These are phyloP conservation scores for Sarotherodon lohbergeri DNA, from an alignment of 2,113 vertebrate species.

Conservation along the genomic window DNA sequence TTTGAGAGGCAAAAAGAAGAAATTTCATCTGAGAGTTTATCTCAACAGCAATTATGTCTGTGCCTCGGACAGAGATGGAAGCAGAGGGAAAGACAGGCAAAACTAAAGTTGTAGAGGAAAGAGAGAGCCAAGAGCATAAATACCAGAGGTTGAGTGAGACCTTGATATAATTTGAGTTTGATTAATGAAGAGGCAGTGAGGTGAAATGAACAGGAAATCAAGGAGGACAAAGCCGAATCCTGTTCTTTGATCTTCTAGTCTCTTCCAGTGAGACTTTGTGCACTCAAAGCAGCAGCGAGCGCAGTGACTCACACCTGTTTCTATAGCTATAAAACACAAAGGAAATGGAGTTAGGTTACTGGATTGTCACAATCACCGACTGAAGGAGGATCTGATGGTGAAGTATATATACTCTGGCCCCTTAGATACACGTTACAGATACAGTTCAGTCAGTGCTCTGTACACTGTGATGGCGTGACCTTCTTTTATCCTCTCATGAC, in stretches of 20 bases:
- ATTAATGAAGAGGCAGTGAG: slow-evolving; percentile 42
- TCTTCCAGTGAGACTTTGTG: background rate
- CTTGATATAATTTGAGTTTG: slow-evolving; percentile 21
- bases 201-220: slow-evolving; percentile 46
- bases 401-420: background rate
- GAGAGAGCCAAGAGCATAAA: background rate
- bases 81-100: background rate
- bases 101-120: background rate
- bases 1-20: slow-evolving; percentile 23
- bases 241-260: slow-evolving; percentile 31
- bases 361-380: background rate
- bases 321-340: slow-evolving; percentile 6
- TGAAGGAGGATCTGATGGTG: background rate
- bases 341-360: background rate
- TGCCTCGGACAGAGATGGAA: slow-evolving; percentile 9
- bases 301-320: slow-evolving; percentile 38
- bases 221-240: slow-evolving; percentile 12
- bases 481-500: slow-evolving; percentile 12
- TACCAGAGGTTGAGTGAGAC: slow-evolving; percentile 2
- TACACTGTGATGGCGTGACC: background rate
- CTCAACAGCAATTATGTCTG: slow-evolving; percentile 37
- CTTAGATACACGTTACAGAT: background rate
- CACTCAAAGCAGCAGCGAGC: slow-evolving; percentile 5
- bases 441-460: background rate
- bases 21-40: slow-evolving; percentile 22